A percentile compares a stretch with the other conserved stretches of the same genome.
These are phyloP conservation scores for Adelognathus sp. DNA, from an alignment of 2,888 invertebrate species.

Conservation along the genomic window DNA sequence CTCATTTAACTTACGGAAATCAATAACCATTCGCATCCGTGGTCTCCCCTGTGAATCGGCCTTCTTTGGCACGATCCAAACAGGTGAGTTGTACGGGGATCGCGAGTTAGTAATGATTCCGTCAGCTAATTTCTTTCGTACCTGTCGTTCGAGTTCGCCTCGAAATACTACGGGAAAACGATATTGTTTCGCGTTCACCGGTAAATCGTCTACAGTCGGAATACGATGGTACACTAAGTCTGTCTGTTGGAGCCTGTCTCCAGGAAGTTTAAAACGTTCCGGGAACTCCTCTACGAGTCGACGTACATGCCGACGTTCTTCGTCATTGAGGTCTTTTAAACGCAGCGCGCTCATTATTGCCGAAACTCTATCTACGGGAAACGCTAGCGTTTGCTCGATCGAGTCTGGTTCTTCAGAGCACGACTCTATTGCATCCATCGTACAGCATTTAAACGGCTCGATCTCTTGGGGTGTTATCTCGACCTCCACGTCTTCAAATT, in stretches of 20 bases:
- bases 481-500: neutral
- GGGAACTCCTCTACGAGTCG: constrained; percentile 2
- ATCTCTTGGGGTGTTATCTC: neutral
- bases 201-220: constrained; percentile 16
- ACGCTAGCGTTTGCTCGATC: neutral
- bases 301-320: constrained; percentile 23
- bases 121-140: constrained; percentile 8
- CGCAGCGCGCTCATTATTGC: neutral
- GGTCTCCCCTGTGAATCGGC: constrained; percentile 60
- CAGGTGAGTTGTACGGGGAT: constrained; percentile 56
- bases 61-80: constrained; percentile 44
- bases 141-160: constrained; percentile 36
- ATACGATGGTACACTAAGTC: constrained; percentile 10
- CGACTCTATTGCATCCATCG: neutral
- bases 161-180: constrained; percentile 21
- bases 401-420: neutral
- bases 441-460: neutral
- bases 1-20: constrained; percentile 61
- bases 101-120: constrained; percentile 41
- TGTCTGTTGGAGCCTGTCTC: constrained; percentile 37
- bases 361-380: neutral
- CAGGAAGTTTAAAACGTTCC: no score
- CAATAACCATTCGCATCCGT: constrained; percentile 32
- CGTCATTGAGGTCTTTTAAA: constrained; percentile 32
- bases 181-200: constrained; percentile 37